Percentiles rank a stretch among this genome's conserved stretches.
Evolutionary conservation across 2,113 vertebrate species (phyloP).

Genomic region (Myotis yumanensis): DNA sequence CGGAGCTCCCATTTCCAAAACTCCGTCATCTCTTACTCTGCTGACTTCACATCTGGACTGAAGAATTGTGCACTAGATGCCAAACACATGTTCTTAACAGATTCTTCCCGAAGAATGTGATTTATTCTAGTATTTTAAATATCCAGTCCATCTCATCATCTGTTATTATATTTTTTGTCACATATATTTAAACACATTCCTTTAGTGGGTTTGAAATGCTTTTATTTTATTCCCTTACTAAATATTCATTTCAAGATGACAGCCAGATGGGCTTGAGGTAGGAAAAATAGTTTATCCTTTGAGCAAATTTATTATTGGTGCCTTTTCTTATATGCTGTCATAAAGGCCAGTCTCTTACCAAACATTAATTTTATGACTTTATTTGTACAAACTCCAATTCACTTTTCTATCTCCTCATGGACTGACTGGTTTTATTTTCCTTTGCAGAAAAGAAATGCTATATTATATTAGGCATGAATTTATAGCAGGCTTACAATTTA

Average conservation of each 20-base stretch:
- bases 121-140: slow-evolving; percentile 49
- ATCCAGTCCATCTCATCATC: neutral
- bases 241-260: slow-evolving; percentile 63
- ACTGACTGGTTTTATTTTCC: slow-evolving; percentile 30
- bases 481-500: slow-evolving; percentile 28
- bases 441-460: slow-evolving; percentile 39
- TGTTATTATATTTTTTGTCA: slow-evolving; percentile 28
- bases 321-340: slow-evolving; percentile 42
- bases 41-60: slow-evolving; percentile 22
- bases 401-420: slow-evolving; percentile 23
- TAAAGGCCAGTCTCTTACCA: slow-evolving; percentile 41
- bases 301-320: slow-evolving; percentile 55
- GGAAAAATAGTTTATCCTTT: slow-evolving; percentile 56
- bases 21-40: neutral
- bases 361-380: slow-evolving; percentile 65
- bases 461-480: slow-evolving; percentile 54
- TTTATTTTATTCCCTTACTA: slow-evolving; percentile 66
- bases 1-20: neutral
- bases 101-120: neutral
- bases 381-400: slow-evolving; percentile 36
- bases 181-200: slow-evolving; percentile 47
- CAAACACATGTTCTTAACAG: neutral
- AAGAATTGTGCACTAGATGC: neutral
- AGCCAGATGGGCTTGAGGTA: slow-evolving; percentile 38
- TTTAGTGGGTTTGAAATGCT: slow-evolving; percentile 48